Percentiles rank a stretch among this genome's conserved stretches.
phyloP scores from a whole-genome alignment of 2,888 invertebrate genomes.

The Troides oblongomaculatus region DNA sequence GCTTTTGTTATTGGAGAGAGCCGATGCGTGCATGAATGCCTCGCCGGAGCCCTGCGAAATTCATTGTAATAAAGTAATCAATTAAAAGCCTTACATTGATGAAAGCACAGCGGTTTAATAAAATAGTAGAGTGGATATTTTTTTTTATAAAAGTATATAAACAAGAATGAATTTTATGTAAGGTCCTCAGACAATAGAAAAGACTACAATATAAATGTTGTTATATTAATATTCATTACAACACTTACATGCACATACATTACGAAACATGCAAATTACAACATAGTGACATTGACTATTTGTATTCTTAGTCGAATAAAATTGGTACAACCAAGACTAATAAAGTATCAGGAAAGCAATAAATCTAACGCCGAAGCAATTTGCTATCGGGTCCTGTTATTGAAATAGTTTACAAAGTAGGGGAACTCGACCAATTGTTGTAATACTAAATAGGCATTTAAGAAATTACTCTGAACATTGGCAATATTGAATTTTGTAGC shows the following conservation, averaged over 20 bases:
- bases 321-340: background rate
- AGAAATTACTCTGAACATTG: background rate
- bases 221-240: no score
- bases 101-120: background rate
- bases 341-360: background rate
- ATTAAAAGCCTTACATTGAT: conserved; percentile 5
- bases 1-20: conserved; percentile 12
- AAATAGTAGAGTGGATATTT: no score
- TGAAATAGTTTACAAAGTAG: conserved; percentile 3
- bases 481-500: no score
- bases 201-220: no score
- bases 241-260: no score
- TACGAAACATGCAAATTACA: no score
- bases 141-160: no score
- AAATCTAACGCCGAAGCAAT: background rate
- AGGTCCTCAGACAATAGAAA: no score
- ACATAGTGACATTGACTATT: no score
- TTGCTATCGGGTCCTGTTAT: background rate
- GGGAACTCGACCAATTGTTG: background rate
- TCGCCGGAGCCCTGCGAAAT: conserved; percentile 1
- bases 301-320: background rate
- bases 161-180: no score
- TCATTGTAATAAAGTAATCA: conserved; percentile 19
- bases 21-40: background rate
- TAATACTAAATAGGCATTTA: background rate